These are phyloP conservation scores for Mastomys natalensis DNA, from an alignment of 2,113 vertebrate species.

Conservation along the genomic window DNA sequence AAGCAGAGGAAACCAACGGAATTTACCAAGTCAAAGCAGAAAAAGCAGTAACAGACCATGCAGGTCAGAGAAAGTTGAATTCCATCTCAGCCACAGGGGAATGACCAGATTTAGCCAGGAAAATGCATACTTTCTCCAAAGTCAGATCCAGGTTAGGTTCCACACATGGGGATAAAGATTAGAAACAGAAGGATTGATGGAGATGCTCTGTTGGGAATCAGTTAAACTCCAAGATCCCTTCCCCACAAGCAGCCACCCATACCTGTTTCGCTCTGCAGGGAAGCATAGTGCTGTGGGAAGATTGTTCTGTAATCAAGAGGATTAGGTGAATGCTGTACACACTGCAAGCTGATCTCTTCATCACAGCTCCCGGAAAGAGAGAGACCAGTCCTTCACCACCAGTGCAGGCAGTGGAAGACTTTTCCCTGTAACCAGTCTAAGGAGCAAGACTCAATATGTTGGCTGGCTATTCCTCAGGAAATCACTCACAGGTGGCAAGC, in stretches of 20 bases:
- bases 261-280: not conserved
- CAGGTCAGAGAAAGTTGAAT: slow-evolving; percentile 3
- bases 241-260: not conserved
- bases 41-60: not conserved
- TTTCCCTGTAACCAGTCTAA: not conserved
- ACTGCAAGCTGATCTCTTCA: slow-evolving; percentile 17
- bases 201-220: slow-evolving; percentile 42
- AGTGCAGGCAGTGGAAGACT: not conserved
- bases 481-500: not conserved
- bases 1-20: slow-evolving; percentile 37
- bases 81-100: not conserved
- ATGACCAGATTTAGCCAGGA: slow-evolving; percentile 1
- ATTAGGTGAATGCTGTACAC: not conserved
- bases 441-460: not conserved
- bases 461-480: slow-evolving; percentile 2
- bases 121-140: not conserved
- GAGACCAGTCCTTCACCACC: not conserved
- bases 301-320: not conserved
- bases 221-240: not conserved
- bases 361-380: not conserved
- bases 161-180: slow-evolving; percentile 33
- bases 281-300: not conserved
- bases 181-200: not conserved
- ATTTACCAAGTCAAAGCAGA: not conserved
- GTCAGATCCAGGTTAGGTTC: not conserved